phyloP scores from a whole-genome alignment of 2,113 vertebrate genomes.

The Vanacampus margaritifer region DNA sequence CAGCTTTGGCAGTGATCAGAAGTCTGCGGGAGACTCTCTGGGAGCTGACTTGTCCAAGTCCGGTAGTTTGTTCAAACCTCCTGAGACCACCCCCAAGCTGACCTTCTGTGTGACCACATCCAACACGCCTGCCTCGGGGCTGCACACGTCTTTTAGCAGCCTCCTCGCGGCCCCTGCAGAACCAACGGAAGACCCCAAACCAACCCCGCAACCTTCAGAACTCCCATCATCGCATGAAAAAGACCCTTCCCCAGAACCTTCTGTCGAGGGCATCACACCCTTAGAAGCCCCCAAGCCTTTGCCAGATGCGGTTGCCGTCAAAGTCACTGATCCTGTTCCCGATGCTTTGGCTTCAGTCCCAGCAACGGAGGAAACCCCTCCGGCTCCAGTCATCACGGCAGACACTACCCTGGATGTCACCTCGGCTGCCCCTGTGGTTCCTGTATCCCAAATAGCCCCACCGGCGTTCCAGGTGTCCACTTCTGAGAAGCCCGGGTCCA shows the following conservation, averaged over 20 bases:
- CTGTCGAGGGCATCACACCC: background rate
- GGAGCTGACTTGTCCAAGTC: constrained; percentile 42
- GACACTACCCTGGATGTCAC: constrained; percentile 19
- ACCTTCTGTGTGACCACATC: constrained; percentile 62
- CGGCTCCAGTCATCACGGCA: background rate
- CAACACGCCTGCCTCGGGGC: constrained; percentile 30
- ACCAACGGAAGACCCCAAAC: constrained; percentile 55
- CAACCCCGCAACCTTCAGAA: constrained; percentile 19
- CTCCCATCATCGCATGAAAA: constrained; percentile 30
- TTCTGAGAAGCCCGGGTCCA: constrained; percentile 67
- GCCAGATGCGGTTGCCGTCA: constrained; percentile 8
- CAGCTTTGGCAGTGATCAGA: constrained; percentile 62
- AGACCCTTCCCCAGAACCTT: constrained; percentile 14
- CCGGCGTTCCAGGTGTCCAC: constrained; percentile 33
- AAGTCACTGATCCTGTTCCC: constrained; percentile 8
- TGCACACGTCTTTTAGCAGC: constrained; percentile 43
- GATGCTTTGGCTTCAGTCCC: constrained; percentile 15
- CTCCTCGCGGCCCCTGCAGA: constrained; percentile 44
- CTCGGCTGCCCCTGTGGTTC: background rate
- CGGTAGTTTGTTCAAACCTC: constrained; percentile 62
- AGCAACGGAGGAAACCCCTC: background rate
- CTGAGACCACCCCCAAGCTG: constrained; percentile 63
- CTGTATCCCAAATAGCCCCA: constrained; percentile 24
- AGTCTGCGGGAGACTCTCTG: constrained; percentile 59
- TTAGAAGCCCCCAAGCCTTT: constrained; percentile 11